phyloP scores from a whole-genome alignment of 2,113 vertebrate genomes.

The Trematocara macrostoma region DNA sequence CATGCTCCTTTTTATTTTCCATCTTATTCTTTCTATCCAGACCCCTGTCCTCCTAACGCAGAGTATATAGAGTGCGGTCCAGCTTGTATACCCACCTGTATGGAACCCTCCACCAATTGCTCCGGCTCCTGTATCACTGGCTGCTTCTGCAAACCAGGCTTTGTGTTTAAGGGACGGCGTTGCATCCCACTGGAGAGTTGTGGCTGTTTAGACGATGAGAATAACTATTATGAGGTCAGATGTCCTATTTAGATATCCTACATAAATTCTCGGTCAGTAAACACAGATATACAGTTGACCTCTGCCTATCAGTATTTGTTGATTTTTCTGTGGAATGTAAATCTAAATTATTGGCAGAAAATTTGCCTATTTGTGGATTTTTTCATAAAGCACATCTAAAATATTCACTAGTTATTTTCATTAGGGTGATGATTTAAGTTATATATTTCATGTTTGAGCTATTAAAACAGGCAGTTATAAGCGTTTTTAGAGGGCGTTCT shows the following conservation, averaged over 20 bases:
- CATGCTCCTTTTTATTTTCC: not conserved
- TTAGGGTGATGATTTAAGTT: not conserved
- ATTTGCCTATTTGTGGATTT: not conserved
- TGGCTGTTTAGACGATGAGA: conserved; percentile 68
- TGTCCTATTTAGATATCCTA: not conserved
- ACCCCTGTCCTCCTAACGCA: conserved; percentile 60
- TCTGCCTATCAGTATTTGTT: not conserved
- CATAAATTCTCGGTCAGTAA: not conserved
- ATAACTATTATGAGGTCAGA: conserved; percentile 77
- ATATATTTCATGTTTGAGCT: not conserved
- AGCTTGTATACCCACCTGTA: conserved; percentile 66
- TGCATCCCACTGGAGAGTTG: conserved; percentile 75
- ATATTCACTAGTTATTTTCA: not conserved
- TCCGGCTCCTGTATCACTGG: conserved; percentile 64
- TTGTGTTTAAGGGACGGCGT: conserved; percentile 59
- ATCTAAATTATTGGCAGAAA: not conserved
- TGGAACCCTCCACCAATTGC: conserved; percentile 70
- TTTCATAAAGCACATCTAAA: not conserved
- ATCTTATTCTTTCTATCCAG: conserved; percentile 3
- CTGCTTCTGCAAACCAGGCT: conserved; percentile 78
- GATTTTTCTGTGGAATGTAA: not conserved
- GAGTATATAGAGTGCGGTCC: conserved; percentile 68
- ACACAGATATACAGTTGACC: not conserved
- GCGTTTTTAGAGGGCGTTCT: not conserved
- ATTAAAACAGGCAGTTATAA: not conserved